A percentile compares a stretch with the other conserved stretches of the same genome.
Conservation (phyloP, 2,888 invertebrate genomes). For the Nephrotoma guestfalica region DNA sequence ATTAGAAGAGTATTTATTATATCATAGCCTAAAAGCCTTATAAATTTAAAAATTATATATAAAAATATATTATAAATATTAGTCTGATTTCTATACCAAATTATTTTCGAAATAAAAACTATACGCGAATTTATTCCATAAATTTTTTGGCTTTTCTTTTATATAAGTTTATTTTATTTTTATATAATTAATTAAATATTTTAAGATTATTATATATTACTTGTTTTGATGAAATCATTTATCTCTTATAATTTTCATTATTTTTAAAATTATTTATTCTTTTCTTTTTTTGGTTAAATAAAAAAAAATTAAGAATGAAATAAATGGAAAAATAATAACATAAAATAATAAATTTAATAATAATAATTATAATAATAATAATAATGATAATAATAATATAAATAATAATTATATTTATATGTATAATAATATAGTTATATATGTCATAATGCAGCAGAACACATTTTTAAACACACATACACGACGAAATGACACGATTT, state of each 20-base stretch:
- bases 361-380: constrained; percentile 11
- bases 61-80: not conserved
- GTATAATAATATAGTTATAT: constrained; percentile 11
- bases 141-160: not conserved
- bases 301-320: not conserved
- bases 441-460: constrained; percentile 15
- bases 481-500: constrained; percentile 24
- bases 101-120: not conserved
- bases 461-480: constrained; percentile 25
- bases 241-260: not conserved
- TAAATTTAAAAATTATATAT: not conserved
- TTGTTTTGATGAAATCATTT: not conserved
- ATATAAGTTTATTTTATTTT: not conserved
- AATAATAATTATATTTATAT: constrained; percentile 9
- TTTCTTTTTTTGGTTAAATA: not conserved
- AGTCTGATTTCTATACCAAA: constrained; percentile 2
- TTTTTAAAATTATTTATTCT: not conserved
- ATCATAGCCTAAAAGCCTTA: not conserved
- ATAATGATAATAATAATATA: constrained; percentile 10
- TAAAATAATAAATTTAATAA: constrained; percentile 13
- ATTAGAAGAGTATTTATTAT: not conserved
- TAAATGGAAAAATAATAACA: constrained; percentile 10
- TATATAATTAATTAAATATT: not conserved
- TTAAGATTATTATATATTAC: not conserved
- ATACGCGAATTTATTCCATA: not conserved